phyloP scores from a whole-genome alignment of 1,140 invertebrate species.

The Drosophila quadrilineata region DNA sequence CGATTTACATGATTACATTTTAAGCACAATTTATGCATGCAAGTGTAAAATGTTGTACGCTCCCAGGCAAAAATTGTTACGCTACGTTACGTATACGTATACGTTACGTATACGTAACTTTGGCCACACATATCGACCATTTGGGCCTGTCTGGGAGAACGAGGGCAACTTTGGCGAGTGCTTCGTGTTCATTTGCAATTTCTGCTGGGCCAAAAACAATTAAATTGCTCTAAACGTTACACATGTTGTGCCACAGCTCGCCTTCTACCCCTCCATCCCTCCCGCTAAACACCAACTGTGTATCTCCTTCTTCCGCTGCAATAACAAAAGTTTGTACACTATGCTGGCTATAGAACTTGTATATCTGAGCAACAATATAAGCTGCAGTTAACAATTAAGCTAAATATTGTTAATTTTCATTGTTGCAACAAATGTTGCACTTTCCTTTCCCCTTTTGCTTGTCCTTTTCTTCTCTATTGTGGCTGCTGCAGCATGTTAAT shows the following conservation, averaged over 20 bases:
- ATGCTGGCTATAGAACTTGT: not conserved
- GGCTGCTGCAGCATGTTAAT: too few species aligned
- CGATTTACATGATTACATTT: conserved; percentile 71
- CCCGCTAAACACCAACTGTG: not conserved
- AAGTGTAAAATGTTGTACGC: conserved; percentile 50
- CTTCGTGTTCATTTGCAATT: conserved; percentile 78
- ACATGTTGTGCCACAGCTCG: conserved; percentile 18
- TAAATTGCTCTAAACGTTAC: conserved; percentile 56
- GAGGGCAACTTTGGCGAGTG: conserved; percentile 59
- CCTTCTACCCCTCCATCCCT: not conserved
- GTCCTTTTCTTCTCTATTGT: too few species aligned
- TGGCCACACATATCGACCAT: conserved; percentile 9
- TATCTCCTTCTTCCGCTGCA: not conserved
- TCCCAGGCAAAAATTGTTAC: conserved; percentile 5
- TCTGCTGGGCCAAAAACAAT: conserved; percentile 67
- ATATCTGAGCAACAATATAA: not conserved
- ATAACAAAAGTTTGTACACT: too few species aligned
- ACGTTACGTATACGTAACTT: conserved; percentile 55
- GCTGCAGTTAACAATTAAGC: conserved; percentile 67
- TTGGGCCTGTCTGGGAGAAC: conserved; percentile 1
- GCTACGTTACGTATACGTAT: conserved; percentile 8
- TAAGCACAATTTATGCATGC: conserved; percentile 65
- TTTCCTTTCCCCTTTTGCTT: too few species aligned
- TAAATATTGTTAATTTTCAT: conserved; percentile 61
- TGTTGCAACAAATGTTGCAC: too few species aligned